phyloP scores from a whole-genome alignment of 2,888 invertebrate genomes.

The Thumatha senex region DNA sequence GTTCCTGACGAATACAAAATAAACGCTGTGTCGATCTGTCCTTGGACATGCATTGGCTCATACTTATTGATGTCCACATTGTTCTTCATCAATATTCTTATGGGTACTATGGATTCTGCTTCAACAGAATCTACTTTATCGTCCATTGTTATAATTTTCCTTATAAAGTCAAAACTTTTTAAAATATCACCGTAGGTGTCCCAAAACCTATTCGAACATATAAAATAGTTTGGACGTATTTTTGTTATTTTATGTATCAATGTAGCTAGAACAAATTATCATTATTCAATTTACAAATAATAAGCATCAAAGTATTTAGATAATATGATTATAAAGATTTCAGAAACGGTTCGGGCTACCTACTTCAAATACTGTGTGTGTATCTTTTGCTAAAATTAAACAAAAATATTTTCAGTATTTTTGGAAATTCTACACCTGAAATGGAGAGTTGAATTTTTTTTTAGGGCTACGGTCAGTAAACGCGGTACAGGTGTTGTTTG shows the following conservation, averaged over 20 bases:
- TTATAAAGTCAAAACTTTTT: constrained; percentile 48
- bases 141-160: constrained; percentile 52
- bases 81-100: constrained; percentile 45
- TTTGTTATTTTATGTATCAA: constrained; percentile 85
- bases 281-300: no score
- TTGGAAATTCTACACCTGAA: no score
- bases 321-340: no score
- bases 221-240: constrained; percentile 86
- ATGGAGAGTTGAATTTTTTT: no score
- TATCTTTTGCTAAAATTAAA: no score
- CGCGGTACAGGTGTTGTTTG: no score
- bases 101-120: constrained; percentile 35
- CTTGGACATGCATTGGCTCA: constrained; percentile 72
- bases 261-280: constrained; percentile 71
- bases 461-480: no score
- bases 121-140: constrained; percentile 19
- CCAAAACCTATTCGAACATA: constrained; percentile 82
- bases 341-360: no score
- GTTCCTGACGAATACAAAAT: constrained; percentile 88
- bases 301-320: no score
- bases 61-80: constrained; percentile 50
- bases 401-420: no score
- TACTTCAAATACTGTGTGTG: no score
- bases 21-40: constrained; percentile 54
- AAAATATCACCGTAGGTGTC: constrained; percentile 58